Evolutionary conservation across 2,888 invertebrate species (phyloP), one percentile per base, ranked within the genome.

Genomic region (Microchrysa polita): DNA sequence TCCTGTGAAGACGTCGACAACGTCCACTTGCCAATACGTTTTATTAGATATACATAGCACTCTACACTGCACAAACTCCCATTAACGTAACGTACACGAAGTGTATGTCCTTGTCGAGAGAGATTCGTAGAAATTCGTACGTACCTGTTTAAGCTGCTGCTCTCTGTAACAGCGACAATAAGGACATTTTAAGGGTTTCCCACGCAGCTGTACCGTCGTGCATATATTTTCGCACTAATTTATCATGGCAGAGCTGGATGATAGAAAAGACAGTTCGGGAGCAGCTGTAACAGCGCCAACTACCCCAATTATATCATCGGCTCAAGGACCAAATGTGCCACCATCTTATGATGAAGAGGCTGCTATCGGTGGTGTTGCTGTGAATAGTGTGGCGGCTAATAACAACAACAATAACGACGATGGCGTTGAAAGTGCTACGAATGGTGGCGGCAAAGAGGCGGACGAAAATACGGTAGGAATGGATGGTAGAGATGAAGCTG

Each of bases 401-500:
- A 65, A 65, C 48, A 16, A 48, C 20, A 20, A 22, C 20, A 27
- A 44, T 4, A 42, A 40, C 12, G 44, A 16, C 4, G 34, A 48
- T 5, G 27, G 60, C 16, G 53, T 16, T 27, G 22, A 65, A 4
- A 34, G 7, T 34, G n/a, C n/a, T n/a, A n/a, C n/a, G n/a, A n/a
- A n/a, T n/a, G n/a, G n/a, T n/a, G n/a, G n/a, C n/a, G n/a, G 7
- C n/a, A 23, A 22, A 23, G 27, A 14, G 27, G 12, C 22, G 2
- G 53, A 44, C 27, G 42, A 69, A 34, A 20, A 67, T 27, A 69
- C 69, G 69, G 69, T 69, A 69, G 69, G 69, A 23, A 34, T 2
- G 2, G 16, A 14, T 48, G 12, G 18, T 23, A 57, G 22, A 57
- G 69, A 69, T 18, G 55, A 69, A 42, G 40, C 57, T 5, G 69